A percentile compares a stretch with the other conserved stretches of the same genome.
Evolutionary conservation across 1,140 invertebrate species (phyloP).

Genomic region (Orius insidiosus): DNA sequence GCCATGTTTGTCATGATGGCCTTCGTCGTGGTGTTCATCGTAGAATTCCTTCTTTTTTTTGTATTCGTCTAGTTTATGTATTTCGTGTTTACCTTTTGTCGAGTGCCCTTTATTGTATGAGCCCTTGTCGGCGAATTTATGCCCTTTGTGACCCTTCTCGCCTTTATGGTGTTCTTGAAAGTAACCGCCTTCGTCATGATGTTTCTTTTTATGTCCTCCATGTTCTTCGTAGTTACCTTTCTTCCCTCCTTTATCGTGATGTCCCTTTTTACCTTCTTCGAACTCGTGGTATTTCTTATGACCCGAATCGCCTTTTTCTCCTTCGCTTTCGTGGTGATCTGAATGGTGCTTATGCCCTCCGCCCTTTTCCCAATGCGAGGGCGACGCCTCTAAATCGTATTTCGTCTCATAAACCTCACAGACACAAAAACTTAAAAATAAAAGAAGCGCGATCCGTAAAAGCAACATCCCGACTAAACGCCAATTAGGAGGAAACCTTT

Average conservation of each 20-base stretch:
- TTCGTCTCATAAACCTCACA: no score
- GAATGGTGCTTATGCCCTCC: slow-evolving; percentile 37
- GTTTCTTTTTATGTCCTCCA: slow-evolving; percentile 43
- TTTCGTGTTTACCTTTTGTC: slow-evolving; percentile 43
- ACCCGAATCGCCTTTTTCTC: slow-evolving; percentile 36
- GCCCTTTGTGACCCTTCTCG: slow-evolving; percentile 42
- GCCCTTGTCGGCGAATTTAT: slow-evolving; percentile 43
- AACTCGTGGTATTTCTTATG: slow-evolving; percentile 40
- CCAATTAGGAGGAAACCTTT: background rate
- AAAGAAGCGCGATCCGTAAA: background rate
- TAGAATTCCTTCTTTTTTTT: slow-evolving; percentile 53
- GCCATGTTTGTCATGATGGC: slow-evolving; percentile 41
- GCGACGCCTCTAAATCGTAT: background rate
- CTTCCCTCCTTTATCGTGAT: slow-evolving; percentile 37
- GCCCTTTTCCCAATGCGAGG: slow-evolving; percentile 30
- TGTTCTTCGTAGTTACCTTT: slow-evolving; percentile 43
- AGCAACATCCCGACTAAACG: slow-evolving; percentile 7
- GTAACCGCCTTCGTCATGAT: slow-evolving; percentile 34
- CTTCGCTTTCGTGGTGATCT: slow-evolving; percentile 35
- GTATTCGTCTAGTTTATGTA: slow-evolving; percentile 51
- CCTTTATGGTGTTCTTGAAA: slow-evolving; percentile 31
- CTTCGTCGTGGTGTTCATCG: slow-evolving; percentile 42
- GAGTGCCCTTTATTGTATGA: slow-evolving; percentile 42
- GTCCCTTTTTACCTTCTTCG: slow-evolving; percentile 44
- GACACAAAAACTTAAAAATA: no score